phyloP scores from a whole-genome alignment of 2,797 vertebrate species.

The Cottoperca gobio region DNA sequence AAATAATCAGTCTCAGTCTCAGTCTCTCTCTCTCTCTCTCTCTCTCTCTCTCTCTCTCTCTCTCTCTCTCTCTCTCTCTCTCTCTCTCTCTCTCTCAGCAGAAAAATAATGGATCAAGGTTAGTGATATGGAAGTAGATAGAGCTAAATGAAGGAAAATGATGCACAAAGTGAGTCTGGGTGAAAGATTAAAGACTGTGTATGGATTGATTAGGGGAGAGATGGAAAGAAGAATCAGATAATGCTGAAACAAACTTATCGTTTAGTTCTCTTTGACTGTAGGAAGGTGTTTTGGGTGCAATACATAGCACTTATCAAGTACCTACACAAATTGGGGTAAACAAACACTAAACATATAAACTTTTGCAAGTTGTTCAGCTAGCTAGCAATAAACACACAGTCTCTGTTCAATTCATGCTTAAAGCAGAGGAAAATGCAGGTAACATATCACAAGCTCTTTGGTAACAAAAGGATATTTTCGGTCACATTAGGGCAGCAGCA shows the following conservation, averaged over 20 bases:
- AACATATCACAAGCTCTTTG: slow-evolving; percentile 17
- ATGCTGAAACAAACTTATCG: not conserved
- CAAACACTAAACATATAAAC: not conserved
- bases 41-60: not conserved
- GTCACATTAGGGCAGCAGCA: slow-evolving; percentile 2
- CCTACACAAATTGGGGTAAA: not conserved
- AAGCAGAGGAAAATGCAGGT: slow-evolving; percentile 10
- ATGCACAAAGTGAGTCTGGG: not conserved
- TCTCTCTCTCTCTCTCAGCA: not conserved
- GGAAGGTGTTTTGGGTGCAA: not conserved
- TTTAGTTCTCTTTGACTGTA: not conserved
- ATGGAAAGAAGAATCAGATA: slow-evolving; percentile 1
- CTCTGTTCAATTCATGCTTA: slow-evolving; percentile 6
- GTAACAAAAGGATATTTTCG: slow-evolving; percentile 9
- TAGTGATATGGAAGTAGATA: not conserved
- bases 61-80: not conserved
- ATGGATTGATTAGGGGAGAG: not conserved
- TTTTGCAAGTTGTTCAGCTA: not conserved
- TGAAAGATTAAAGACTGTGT: slow-evolving; percentile 7
- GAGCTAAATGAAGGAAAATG: not conserved
- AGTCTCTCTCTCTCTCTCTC: not conserved
- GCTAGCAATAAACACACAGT: not conserved
- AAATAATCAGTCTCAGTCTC: slow-evolving; percentile 52
- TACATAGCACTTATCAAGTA: not conserved
- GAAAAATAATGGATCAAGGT: slow-evolving; percentile 5